phyloP scores from a whole-genome alignment of 2,797 vertebrate species.

The Lithobates sylvaticus region DNA sequence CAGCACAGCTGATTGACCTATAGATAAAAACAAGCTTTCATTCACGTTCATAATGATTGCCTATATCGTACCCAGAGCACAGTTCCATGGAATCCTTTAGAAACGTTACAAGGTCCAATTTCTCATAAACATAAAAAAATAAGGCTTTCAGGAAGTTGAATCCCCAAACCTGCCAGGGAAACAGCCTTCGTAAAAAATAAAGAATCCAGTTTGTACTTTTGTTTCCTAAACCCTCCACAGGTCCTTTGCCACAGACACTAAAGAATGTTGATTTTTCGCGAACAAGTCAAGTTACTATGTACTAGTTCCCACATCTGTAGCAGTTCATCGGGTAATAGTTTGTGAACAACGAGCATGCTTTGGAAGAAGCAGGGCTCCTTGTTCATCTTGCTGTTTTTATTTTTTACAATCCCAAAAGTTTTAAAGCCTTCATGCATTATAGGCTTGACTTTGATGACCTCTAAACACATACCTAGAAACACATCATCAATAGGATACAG shows the following conservation, averaged over 20 bases:
- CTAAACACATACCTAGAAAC: slow-evolving; percentile 95
- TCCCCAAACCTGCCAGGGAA: slow-evolving; percentile 60
- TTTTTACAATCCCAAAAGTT: slow-evolving; percentile 92
- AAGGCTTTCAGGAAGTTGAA: neutral
- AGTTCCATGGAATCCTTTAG: neutral
- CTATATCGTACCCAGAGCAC: slow-evolving; percentile 11
- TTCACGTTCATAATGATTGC: slow-evolving; percentile 10
- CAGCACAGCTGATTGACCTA: slow-evolving; percentile 1
- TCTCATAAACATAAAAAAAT: slow-evolving; percentile 43
- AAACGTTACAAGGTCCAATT: neutral
- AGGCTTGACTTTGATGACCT: slow-evolving; percentile 85
- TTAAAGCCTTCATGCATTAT: slow-evolving; percentile 90
- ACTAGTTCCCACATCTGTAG: slow-evolving; percentile 92
- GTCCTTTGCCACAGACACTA: slow-evolving; percentile 69
- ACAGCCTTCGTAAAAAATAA: slow-evolving; percentile 28
- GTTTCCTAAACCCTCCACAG: neutral
- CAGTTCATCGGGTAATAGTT: slow-evolving; percentile 88
- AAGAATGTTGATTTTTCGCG: slow-evolving; percentile 83
- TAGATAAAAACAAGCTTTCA: slow-evolving; percentile 2
- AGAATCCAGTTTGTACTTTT: neutral
- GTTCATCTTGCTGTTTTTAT: slow-evolving; percentile 93
- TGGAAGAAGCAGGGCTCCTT: slow-evolving; percentile 93
- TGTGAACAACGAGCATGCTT: slow-evolving; percentile 95
- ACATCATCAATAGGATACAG: slow-evolving; percentile 96
- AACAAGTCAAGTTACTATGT: slow-evolving; percentile 87